Evolutionary conservation across 2,113 vertebrate species (phyloP), one percentile per base, ranked within the genome.

Genomic region (Microcebus lehilahytsara): DNA sequence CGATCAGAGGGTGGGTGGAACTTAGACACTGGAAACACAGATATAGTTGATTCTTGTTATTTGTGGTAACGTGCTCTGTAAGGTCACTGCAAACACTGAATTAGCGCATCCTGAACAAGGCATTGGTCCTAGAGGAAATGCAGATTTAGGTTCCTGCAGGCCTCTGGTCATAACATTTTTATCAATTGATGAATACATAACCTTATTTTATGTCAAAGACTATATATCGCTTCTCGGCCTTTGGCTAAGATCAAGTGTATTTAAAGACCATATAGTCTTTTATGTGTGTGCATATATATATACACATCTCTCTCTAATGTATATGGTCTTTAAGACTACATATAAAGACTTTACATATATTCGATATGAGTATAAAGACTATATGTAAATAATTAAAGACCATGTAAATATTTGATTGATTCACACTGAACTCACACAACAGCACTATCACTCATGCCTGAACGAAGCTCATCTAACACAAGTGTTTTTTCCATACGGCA

Each of bases 151-250:
- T 49, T 85, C 79, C 34, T 83, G 37, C 0, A 27, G 88, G 74
- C 10, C 53, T 93, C 78, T 83, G 53, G 69, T 67, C 20, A 40
- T 6, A n/a, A 9, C 4, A 5, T 74, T n/a, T 81, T 64, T 13
- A 64, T 11, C 56, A 94, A 51, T 25, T 32, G 75, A 49, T 92
- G 69, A 90, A 92, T 89, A 80, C 5, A 46, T 5, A 72, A 40
- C 5, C 69, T 92, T 78, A 16, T 85, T 85, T 77, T 85, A 67
- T 58, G 6, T 85, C 81, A 92, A 95, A 95, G 58, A 77, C 46
- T 79, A 16, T n/a, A 60, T 6, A 56, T 79, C 2, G 20, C 6
- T 22, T 58, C 20, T 58, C 2, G 7, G 56, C 56, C 56, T 58
- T 58, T 58, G 56, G 20, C 56, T 58, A 58, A 58, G 56, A 58